Evolutionary conservation across 2,888 invertebrate genomes (phyloP), one percentile per base, ranked within the genome.

Genomic region (Sphaerophoria taeniata): DNA sequence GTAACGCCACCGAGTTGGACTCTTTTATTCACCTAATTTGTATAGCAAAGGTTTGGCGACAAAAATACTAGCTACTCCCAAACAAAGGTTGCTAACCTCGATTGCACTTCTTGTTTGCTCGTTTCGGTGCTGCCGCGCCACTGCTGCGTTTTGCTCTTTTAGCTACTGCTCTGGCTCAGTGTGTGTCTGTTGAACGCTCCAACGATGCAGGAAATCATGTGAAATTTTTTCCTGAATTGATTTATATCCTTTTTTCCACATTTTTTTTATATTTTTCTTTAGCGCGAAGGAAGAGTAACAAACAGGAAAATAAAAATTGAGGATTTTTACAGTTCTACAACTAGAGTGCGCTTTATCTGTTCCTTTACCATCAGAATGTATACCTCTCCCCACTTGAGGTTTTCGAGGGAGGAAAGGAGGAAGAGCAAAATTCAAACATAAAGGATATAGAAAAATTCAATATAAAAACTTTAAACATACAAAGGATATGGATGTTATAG

Each of bases 171-270:
- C 53, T 36, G 67, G 67, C 70, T 69, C 70, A 81, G 53, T 77
- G 71, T 63, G 81, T 80, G 72, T 69, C 76, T 81, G 72, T 77
- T 81, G 81, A 81, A 85, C 85, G 85, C 85, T 85, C 85, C 81
- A 85, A 60, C 85, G 85, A 85, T 85, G 85, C 85, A 85, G 85
- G 81, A 85, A 85, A 85, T 85, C 85, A 85, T 81, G 81, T 81
- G 85, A 85, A 77, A 77, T 85, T 85, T 65, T 80, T 81, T 76
- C 61, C 61, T 60, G 77, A 85, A 85, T 85, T 85, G 85, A 85
- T 85, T 85, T 85, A 85, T 85, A 85, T 81, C 76, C 76, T 76
- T 80, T 73, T 70, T 73, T 36, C 9, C 43, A 24, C 39, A 34
- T 67, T 67, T 24, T 43, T 39, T n/a, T 74, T 53, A 36, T 58